phyloP scores from a whole-genome alignment of 2,113 vertebrate genomes.

The Nerophis lumbriciformis region DNA sequence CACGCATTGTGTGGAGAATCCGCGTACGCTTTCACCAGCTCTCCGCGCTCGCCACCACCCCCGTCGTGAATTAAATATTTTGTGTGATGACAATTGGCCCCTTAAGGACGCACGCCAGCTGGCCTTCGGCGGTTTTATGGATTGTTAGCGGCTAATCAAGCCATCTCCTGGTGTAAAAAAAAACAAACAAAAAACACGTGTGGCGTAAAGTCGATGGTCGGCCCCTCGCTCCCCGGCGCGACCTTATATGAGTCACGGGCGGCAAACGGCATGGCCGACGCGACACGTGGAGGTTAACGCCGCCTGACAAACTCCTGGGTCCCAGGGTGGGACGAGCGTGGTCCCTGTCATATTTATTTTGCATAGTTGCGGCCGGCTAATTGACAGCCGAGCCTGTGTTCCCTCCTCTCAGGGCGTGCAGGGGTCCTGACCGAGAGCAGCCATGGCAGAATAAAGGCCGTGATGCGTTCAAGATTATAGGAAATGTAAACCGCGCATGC shows the following conservation, averaged over 20 bases:
- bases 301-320: constrained; percentile 65
- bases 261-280: constrained; percentile 43
- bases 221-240: constrained; percentile 7
- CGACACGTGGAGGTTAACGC: constrained; percentile 70
- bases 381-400: constrained; percentile 43
- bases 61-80: constrained; percentile 62
- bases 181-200: too few relatives aligned
- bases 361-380: constrained; percentile 66
- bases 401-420: constrained; percentile 32
- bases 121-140: constrained; percentile 56
- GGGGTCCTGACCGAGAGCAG: constrained; percentile 49
- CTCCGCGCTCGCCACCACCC: constrained; percentile 55
- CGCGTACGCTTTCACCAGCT: constrained; percentile 24
- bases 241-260: constrained; percentile 59
- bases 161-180: constrained; percentile 41
- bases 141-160: constrained; percentile 52
- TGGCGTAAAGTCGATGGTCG: neutral
- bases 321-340: constrained; percentile 41
- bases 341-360: constrained; percentile 68
- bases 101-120: constrained; percentile 48
- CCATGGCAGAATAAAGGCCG: constrained; percentile 31
- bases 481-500: constrained; percentile 9
- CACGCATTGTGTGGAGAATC: constrained; percentile 22
- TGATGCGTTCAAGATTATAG: constrained; percentile 22
- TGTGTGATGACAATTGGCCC: constrained; percentile 56